Conservation (phyloP, 2,888 invertebrate species). For the Isotomurus palustris region DNA sequence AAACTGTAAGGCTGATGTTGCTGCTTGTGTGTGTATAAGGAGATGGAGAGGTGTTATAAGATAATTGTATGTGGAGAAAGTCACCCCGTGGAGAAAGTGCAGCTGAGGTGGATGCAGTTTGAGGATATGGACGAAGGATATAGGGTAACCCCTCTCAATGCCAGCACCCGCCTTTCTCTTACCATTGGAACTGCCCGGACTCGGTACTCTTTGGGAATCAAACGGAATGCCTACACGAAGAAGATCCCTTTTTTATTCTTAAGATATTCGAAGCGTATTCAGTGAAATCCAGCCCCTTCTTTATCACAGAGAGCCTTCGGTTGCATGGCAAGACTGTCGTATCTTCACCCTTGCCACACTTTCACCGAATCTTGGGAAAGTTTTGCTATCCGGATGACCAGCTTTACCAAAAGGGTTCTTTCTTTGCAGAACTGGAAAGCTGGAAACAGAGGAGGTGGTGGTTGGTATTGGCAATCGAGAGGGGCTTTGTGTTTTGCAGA, state of each 20-base stretch:
- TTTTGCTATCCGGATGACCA: conserved; percentile 3
- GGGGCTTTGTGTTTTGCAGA: too few species aligned
- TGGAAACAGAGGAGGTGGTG: not conserved
- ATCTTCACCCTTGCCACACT: not conserved
- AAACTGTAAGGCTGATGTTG: too few species aligned
- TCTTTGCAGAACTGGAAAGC: not conserved
- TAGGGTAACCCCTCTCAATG: too few species aligned
- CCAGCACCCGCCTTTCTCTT: conserved; percentile 11
- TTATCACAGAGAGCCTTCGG: too few species aligned
- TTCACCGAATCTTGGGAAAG: conserved; percentile 8
- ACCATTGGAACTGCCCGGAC: conserved; percentile 8
- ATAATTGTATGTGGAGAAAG: not conserved
- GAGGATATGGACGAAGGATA: too few species aligned
- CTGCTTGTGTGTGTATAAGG: too few species aligned
- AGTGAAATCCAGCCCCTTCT: not conserved
- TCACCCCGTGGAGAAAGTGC: not conserved
- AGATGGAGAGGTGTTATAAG: not conserved
- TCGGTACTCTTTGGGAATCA: not conserved
- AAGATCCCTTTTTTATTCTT: not conserved
- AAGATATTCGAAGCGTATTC: not conserved
- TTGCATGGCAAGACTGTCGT: not conserved
- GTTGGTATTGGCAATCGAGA: too few species aligned
- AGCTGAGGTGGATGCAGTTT: too few species aligned
- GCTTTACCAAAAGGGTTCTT: conserved; percentile 6
- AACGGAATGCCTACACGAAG: not conserved